These are phyloP conservation scores for Neomorphus geoffroyi DNA, from an alignment of 2,797 vertebrate genomes.

Conservation along the genomic window DNA sequence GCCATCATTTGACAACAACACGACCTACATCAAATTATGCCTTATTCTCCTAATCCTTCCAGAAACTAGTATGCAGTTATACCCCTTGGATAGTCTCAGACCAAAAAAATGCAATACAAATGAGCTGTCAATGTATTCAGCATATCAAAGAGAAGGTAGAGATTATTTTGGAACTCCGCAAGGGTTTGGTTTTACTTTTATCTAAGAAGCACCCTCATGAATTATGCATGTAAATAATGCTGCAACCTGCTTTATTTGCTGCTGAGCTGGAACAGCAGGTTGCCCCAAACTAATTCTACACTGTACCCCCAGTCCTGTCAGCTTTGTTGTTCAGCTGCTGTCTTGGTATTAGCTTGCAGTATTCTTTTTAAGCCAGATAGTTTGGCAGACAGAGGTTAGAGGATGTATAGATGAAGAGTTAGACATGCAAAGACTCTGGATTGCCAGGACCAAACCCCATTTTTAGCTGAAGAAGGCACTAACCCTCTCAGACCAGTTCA, in stretches of 20 bases:
- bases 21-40: constrained; percentile 5
- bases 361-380: neutral
- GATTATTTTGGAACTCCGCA: neutral
- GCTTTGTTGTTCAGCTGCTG: neutral
- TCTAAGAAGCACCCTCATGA: neutral
- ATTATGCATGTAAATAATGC: neutral
- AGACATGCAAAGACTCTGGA: neutral
- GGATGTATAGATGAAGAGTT: neutral
- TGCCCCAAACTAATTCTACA: neutral
- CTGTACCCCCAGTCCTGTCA: neutral
- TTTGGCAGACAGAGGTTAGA: neutral
- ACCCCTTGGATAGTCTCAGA: neutral
- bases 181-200: neutral
- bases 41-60: neutral
- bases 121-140: neutral
- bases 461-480: neutral
- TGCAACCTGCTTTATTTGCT: neutral
- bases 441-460: neutral
- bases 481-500: neutral
- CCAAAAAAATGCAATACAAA: neutral
- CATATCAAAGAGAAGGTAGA: neutral
- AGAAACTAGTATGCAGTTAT: neutral
- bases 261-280: neutral
- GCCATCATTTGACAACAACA: neutral
- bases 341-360: neutral